A percentile compares a stretch with the other conserved stretches of the same genome.
Evolutionary conservation across 2,113 vertebrate species (phyloP).

Genomic region (Phaethornis superciliosus): DNA sequence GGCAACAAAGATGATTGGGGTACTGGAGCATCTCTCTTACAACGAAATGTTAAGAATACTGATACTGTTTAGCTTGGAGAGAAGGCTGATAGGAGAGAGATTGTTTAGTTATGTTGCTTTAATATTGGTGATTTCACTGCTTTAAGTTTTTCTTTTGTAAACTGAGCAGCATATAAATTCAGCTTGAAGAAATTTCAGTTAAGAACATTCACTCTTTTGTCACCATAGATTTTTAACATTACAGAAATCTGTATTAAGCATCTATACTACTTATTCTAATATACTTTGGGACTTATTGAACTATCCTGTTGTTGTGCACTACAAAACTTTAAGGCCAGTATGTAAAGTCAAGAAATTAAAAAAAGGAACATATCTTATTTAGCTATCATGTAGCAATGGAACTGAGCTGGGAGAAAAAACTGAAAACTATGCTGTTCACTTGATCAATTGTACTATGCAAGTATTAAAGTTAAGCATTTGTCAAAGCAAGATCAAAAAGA

Average conservation of each 20-base stretch:
- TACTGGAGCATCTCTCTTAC: too few relatives aligned
- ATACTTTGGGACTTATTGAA: background rate
- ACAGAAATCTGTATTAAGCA: background rate
- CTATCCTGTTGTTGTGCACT: background rate
- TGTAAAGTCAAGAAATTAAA: background rate
- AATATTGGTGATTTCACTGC: background rate
- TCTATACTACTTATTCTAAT: background rate
- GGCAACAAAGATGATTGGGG: too few relatives aligned
- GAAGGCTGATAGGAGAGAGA: background rate
- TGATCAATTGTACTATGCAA: background rate
- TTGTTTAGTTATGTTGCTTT: background rate
- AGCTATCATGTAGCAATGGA: background rate
- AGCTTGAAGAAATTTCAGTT: background rate
- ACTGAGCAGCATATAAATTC: background rate
- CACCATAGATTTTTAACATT: background rate
- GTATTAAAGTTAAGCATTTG: background rate
- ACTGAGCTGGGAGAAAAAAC: accelerated
- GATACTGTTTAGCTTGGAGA: too few relatives aligned
- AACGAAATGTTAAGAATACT: too few relatives aligned
- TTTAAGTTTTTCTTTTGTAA: background rate
- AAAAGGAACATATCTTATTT: background rate
- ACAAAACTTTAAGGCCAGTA: background rate
- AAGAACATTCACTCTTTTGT: background rate
- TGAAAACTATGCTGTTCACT: background rate
- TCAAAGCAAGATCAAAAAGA: background rate